These are phyloP conservation scores for Platycercus adscitus DNA, from an alignment of 2,113 vertebrate genomes.

Conservation along the genomic window DNA sequence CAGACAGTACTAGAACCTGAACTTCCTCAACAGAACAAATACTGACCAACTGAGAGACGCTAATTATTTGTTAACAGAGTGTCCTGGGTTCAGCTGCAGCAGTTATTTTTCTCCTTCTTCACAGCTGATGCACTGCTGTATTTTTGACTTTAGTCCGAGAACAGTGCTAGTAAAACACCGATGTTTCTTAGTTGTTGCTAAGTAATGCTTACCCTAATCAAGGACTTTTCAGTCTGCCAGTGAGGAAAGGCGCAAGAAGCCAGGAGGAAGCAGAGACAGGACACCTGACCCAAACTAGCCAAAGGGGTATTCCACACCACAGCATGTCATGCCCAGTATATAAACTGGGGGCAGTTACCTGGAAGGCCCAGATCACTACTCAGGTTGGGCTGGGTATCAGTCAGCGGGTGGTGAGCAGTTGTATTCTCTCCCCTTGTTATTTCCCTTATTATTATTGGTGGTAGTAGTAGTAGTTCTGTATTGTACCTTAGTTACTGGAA, in stretches of 20 bases:
- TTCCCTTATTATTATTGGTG: background rate
- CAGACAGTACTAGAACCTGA: background rate
- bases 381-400: background rate
- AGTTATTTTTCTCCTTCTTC: background rate
- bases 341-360: background rate
- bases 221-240: background rate
- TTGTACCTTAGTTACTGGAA: background rate
- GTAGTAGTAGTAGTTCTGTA: background rate
- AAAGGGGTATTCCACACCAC: background rate
- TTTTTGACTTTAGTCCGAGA: background rate
- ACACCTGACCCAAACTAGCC: background rate
- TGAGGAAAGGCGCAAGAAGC: background rate
- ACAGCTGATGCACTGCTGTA: background rate
- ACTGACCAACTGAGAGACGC: background rate
- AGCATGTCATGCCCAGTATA: background rate
- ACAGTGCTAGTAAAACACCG: background rate
- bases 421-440: background rate
- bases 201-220: background rate
- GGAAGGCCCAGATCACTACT: background rate
- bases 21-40: background rate
- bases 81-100: background rate
- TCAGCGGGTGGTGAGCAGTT: background rate
- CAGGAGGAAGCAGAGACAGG: background rate
- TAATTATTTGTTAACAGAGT: background rate
- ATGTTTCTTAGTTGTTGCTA: background rate